phyloP scores from a whole-genome alignment of 2,797 vertebrate genomes.

The Chromis chromis region DNA sequence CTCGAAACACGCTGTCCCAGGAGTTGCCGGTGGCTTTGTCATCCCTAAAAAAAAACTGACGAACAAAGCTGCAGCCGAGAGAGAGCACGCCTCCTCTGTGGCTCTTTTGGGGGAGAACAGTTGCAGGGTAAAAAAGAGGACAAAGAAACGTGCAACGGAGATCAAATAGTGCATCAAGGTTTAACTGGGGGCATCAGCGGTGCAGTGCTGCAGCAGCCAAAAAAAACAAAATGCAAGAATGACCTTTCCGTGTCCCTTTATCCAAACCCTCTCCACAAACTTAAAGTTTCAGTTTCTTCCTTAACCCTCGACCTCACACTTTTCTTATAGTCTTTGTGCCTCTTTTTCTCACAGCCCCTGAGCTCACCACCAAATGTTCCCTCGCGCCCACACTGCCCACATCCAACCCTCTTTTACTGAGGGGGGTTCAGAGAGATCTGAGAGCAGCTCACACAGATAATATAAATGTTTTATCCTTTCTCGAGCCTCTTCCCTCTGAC shows the following conservation, averaged over 20 bases:
- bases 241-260: slow-evolving; percentile 33
- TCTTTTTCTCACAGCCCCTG: slow-evolving; percentile 20
- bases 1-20: not conserved
- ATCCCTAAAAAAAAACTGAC: slow-evolving; percentile 46
- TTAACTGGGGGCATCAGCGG: slow-evolving; percentile 44
- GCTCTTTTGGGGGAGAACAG: not conserved
- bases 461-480: slow-evolving; percentile 78
- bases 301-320: slow-evolving; percentile 5
- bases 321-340: slow-evolving; percentile 15
- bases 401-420: slow-evolving; percentile 42
- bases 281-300: slow-evolving; percentile 32
- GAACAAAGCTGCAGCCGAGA: slow-evolving; percentile 11
- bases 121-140: slow-evolving; percentile 22
- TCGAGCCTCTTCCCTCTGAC: slow-evolving; percentile 67
- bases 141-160: slow-evolving; percentile 29
- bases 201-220: slow-evolving; percentile 5
- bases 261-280: slow-evolving; percentile 10
- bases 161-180: slow-evolving; percentile 50
- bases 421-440: slow-evolving; percentile 63
- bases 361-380: slow-evolving; percentile 27
- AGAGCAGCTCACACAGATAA: slow-evolving; percentile 63
- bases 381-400: slow-evolving; percentile 18
- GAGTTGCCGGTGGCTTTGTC: slow-evolving; percentile 12
- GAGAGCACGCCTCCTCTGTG: slow-evolving; percentile 10
- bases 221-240: slow-evolving; percentile 4